Conservation (phyloP, 2,888 invertebrate species). For the Tetramorium bicarinatum region DNA sequence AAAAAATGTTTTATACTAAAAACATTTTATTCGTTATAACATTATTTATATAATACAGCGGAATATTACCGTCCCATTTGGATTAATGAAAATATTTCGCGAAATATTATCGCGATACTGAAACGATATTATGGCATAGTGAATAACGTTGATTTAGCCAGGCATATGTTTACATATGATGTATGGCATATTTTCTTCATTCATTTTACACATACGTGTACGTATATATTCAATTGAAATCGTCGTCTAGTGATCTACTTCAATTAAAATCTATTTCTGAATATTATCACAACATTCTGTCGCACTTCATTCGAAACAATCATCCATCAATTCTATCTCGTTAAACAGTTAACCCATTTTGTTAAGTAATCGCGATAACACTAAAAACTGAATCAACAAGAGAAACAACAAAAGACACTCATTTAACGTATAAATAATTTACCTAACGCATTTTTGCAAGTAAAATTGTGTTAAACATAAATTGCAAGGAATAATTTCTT, state of each 20-base stretch:
- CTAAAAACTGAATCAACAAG: not conserved
- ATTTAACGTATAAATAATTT: not conserved
- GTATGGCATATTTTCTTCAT: conserved; percentile 9
- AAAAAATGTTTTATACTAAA: not conserved
- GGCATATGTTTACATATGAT: not conserved
- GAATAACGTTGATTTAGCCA: conserved; percentile 4
- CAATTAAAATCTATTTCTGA: conserved; percentile 19
- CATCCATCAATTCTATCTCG: not conserved
- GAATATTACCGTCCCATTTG: not conserved
- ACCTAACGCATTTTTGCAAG: not conserved
- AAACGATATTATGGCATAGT: not conserved
- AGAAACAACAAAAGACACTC: not conserved
- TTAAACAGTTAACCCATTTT: not conserved
- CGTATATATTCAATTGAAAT: not conserved
- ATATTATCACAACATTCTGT: conserved; percentile 20
- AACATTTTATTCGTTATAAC: not conserved
- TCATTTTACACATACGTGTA: not conserved
- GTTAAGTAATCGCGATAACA: not conserved
- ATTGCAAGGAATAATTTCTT: not conserved
- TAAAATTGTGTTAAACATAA: not conserved
- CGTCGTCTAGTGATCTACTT: not conserved
- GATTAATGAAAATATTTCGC: not conserved
- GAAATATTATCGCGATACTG: not conserved
- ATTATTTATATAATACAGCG: not conserved
- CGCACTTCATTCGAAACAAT: not conserved